Base-by-base conservation (phyloP, 30 jellyfish, hydroid and myxozoan species). In the Hydra vulgaris region DNA sequence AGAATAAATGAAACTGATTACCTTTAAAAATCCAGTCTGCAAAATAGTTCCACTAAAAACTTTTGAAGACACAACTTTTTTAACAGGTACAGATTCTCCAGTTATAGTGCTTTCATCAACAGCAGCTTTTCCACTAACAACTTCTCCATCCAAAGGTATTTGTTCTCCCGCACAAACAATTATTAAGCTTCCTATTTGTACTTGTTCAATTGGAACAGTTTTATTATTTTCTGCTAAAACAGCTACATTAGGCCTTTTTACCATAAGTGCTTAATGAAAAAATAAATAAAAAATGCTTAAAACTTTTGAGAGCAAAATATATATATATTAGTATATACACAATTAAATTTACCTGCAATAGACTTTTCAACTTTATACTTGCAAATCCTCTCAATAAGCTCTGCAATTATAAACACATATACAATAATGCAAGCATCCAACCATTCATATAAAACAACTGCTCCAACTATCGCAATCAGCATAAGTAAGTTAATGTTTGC, bases 31-130 rank as follows among this genome's bases (percentile, higher is more conserved):
- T 16, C 96, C 96, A 70, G 70, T 89, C 81, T 84, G 96, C 0
- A 85, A 66, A 68, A 89, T 81, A 25, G 96, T 84, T 15, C 96
- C 96, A 77, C 95, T 85, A 70, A 54, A 85, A 3, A 86, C 87
- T 55, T 26, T 53, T 66, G 73, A 54, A 16, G 81, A 89, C 17
- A 66, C 85, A 18, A 83, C 79, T 23, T 89, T 89, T 53, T 76
- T 88, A 53, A 84, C 83, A 7, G 96, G 96, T 75, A 81, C 75
- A 7, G 96, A 82, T 80, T 89, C 95, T 24, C 96, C 96, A 18
- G 96, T 84, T 27, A 89, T 85, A 15, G 94, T 76, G 72, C 96
- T 89, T 74, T 89, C 96, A 21, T 89, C 96, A n/a, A 89, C 89
- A 1, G 96, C 72, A 3, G 95, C 96, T 24, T 81, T 84, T 18